Conservation (phyloP, 2,888 invertebrate genomes). For the Tuberolachnus salignus region DNA sequence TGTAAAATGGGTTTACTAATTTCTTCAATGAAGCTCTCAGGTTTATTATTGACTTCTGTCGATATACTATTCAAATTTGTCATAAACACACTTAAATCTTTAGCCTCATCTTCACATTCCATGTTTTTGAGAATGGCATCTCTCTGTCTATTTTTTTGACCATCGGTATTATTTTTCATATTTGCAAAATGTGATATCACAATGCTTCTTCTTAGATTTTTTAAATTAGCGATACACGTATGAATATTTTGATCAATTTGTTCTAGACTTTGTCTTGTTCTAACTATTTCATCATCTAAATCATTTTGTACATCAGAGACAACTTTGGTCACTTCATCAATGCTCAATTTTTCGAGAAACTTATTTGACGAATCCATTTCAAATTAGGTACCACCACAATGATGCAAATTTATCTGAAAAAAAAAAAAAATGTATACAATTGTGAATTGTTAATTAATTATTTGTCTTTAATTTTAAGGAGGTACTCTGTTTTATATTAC, state of each 20-base stretch:
- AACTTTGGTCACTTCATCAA: constrained; percentile 22
- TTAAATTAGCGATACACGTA: constrained; percentile 17
- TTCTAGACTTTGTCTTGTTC: constrained; percentile 27
- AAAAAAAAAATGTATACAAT: background rate
- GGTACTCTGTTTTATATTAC: too few species aligned
- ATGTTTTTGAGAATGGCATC: constrained; percentile 45
- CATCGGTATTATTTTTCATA: constrained; percentile 45
- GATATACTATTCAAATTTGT: constrained; percentile 19
- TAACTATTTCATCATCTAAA: constrained; percentile 24
- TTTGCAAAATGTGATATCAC: constrained; percentile 45
- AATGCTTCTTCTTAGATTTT: constrained; percentile 36
- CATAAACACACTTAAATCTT: constrained; percentile 45
- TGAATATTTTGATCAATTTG: constrained; percentile 42
- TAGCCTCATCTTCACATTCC: constrained; percentile 32
- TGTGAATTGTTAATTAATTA: too few species aligned
- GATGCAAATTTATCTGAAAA: background rate
- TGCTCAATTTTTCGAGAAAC: background rate
- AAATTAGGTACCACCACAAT: background rate
- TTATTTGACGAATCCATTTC: constrained; percentile 31
- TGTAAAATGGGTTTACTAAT: constrained; percentile 10
- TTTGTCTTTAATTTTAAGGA: too few species aligned
- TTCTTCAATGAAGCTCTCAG: constrained; percentile 4
- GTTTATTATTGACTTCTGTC: background rate
- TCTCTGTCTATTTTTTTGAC: constrained; percentile 35
- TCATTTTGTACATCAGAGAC: constrained; percentile 17